Conservation (phyloP, 2,888 invertebrate species). For the Diaprepes abbreviatus region DNA sequence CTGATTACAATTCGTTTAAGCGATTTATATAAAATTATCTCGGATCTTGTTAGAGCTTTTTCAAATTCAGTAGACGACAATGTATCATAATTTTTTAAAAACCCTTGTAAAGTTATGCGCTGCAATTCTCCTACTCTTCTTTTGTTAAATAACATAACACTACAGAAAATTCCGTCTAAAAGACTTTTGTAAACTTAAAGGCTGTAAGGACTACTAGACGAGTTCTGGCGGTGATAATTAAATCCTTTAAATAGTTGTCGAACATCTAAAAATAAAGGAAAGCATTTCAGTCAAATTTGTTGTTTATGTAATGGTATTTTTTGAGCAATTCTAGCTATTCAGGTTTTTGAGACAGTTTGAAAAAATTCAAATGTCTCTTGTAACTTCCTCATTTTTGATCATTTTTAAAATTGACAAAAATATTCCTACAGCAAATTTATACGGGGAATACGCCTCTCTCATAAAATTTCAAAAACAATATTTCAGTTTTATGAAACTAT, state of each 20-base stretch:
- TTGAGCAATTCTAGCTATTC: no score
- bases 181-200: background rate
- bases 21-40: conserved; percentile 30
- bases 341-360: no score
- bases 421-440: no score
- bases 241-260: background rate
- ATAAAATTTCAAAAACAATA: no score
- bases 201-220: background rate
- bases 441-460: no score
- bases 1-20: conserved; percentile 34
- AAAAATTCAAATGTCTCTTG: no score
- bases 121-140: conserved; percentile 52
- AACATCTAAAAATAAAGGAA: conserved; percentile 25
- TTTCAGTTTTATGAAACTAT: no score
- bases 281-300: no score
- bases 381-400: no score
- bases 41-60: conserved; percentile 7
- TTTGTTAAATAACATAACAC: conserved; percentile 51
- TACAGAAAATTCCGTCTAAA: conserved; percentile 30
- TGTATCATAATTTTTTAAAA: conserved; percentile 32
- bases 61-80: conserved; percentile 52
- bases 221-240: no score
- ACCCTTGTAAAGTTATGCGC: conserved; percentile 44
- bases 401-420: no score
- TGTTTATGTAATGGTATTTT: no score